A percentile compares a stretch with the other conserved stretches of the same genome.
These are phyloP conservation scores for Pterois miles DNA, from an alignment of 2,797 vertebrate species.

Conservation along the genomic window DNA sequence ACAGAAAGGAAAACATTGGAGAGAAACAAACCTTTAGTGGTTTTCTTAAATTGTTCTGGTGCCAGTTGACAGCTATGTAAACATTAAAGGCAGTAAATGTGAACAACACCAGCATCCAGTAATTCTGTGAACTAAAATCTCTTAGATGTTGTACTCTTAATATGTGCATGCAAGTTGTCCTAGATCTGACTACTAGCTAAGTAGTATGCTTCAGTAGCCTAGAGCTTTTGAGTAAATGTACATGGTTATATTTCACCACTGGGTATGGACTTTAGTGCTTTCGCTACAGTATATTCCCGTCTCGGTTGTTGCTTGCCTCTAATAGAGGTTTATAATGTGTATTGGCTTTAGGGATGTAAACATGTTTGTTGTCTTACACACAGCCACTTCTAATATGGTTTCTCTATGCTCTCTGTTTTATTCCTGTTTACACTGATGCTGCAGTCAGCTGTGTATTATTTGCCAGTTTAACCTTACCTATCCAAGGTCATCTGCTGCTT, in stretches of 20 bases:
- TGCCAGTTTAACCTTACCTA: no score
- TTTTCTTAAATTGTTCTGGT: no score
- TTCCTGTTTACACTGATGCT: background rate
- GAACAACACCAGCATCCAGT: background rate
- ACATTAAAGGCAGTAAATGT: background rate
- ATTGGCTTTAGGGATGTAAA: constrained; percentile 2
- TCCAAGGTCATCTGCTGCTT: background rate
- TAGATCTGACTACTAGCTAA: background rate
- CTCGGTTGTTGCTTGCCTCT: background rate
- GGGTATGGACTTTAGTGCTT: background rate
- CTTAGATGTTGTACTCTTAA: background rate
- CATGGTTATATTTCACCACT: background rate
- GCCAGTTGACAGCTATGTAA: background rate
- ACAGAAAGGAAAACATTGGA: no score
- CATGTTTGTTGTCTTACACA: background rate
- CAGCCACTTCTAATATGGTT: background rate
- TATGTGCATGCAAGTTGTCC: background rate
- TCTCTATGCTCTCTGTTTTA: background rate
- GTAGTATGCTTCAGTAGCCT: no score
- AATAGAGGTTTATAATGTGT: background rate
- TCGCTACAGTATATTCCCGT: background rate
- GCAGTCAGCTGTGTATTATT: no score
- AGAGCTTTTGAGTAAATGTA: background rate
- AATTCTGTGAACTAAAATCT: background rate
- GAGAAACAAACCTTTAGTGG: no score